Evolutionary conservation across 2,888 invertebrate genomes (phyloP).

Genomic region (Gastrophysa polygoni): DNA sequence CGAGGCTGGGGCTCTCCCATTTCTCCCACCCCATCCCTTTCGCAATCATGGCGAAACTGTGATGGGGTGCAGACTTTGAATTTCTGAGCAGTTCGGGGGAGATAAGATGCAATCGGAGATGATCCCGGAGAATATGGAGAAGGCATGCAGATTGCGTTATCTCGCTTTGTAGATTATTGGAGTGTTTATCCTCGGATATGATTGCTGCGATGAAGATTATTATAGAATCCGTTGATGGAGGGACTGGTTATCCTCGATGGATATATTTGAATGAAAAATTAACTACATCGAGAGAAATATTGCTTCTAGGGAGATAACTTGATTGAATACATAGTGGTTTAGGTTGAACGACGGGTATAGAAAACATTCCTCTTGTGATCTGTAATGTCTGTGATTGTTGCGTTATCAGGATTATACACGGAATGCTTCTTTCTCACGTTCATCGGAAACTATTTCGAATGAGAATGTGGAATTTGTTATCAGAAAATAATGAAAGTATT

Average conservation of each 20-base stretch:
- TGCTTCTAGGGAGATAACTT: too few relatives aligned
- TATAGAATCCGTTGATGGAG: neutral
- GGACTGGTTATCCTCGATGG: neutral
- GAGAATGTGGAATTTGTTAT: too few relatives aligned
- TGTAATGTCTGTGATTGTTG: too few relatives aligned
- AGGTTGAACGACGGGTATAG: too few relatives aligned
- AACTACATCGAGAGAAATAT: too few relatives aligned
- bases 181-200: neutral
- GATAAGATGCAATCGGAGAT: constrained; percentile 43
- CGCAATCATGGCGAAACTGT: constrained; percentile 30
- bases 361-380: too few relatives aligned
- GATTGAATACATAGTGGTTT: too few relatives aligned
- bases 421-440: too few relatives aligned
- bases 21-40: constrained; percentile 27
- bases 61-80: constrained; percentile 27
- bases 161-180: constrained; percentile 7
- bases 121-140: constrained; percentile 25
- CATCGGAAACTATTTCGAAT: too few relatives aligned
- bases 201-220: neutral
- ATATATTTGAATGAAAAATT: too few relatives aligned
- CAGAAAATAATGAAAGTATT: too few relatives aligned
- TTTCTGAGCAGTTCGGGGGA: constrained; percentile 34
- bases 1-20: constrained; percentile 22
- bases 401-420: too few relatives aligned
- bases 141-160: constrained; percentile 5